Conservation (phyloP, 2,113 vertebrate species). For the Naja naja region DNA sequence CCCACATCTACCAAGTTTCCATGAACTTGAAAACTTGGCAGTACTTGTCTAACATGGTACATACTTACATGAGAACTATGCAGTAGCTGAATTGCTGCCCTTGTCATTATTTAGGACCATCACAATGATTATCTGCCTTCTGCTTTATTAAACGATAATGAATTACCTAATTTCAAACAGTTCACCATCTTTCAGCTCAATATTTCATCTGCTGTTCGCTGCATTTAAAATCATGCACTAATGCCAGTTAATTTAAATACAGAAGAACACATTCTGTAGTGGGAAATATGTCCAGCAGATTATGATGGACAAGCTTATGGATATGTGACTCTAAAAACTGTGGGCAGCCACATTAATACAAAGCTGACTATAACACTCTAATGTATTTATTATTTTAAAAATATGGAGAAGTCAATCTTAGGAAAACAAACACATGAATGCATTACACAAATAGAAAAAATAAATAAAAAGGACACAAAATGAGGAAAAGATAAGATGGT, state of each 20-base stretch:
- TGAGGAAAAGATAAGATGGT: background rate
- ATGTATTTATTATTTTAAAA: background rate
- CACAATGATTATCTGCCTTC: background rate
- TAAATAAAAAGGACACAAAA: background rate
- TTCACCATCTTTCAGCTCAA: background rate
- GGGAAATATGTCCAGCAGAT: background rate
- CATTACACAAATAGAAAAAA: background rate
- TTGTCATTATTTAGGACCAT: background rate
- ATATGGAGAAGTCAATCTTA: background rate
- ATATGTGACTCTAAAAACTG: background rate
- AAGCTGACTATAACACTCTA: background rate
- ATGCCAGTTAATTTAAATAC: background rate
- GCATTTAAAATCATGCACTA: background rate
- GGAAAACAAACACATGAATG: background rate
- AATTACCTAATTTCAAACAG: slow-evolving; percentile 20
- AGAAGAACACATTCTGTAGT: background rate
- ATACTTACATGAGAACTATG: slow-evolving; percentile 22
- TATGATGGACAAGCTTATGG: background rate
- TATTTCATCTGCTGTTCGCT: background rate
- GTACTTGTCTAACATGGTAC: slow-evolving; percentile 31
- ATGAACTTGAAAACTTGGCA: slow-evolving; percentile 38
- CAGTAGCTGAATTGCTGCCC: slow-evolving; percentile 9
- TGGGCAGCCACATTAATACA: background rate
- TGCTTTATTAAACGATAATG: slow-evolving; percentile 24
- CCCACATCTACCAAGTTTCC: slow-evolving; percentile 15